phyloP scores from a whole-genome alignment of 2,797 vertebrate species.

The Bovichtus variegatus region DNA sequence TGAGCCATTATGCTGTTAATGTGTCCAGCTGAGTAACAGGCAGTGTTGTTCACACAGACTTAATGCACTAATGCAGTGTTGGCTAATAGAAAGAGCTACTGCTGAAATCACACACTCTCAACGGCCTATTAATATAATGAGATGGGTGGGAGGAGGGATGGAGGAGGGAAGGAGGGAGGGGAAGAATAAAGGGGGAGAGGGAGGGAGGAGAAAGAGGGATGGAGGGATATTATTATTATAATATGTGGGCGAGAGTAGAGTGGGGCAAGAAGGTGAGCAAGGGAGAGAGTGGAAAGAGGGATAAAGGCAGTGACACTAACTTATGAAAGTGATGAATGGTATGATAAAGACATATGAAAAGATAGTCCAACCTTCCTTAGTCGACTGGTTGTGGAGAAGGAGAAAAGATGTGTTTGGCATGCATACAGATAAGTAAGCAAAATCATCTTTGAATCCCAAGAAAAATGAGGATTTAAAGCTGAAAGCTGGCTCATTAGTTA shows the following conservation, averaged over 20 bases:
- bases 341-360: neutral
- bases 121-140: slow-evolving; percentile 68
- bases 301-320: neutral
- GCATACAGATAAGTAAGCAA: slow-evolving; percentile 2
- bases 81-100: slow-evolving; percentile 68
- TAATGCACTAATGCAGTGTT: slow-evolving; percentile 65
- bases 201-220: neutral
- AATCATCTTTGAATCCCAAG: slow-evolving; percentile 24
- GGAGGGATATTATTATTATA: slow-evolving; percentile 41
- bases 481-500: slow-evolving; percentile 48
- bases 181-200: neutral
- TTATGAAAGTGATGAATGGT: slow-evolving; percentile 13
- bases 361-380: neutral
- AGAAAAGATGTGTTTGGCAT: slow-evolving; percentile 18
- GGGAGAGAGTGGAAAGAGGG: neutral
- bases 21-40: slow-evolving; percentile 49
- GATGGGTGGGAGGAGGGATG: slow-evolving; percentile 26
- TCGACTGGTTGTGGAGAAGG: neutral
- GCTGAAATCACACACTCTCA: slow-evolving; percentile 62
- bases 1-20: slow-evolving; percentile 54
- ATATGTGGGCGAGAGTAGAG: slow-evolving; percentile 40
- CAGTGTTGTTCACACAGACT: slow-evolving; percentile 35
- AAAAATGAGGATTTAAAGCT: slow-evolving; percentile 33
- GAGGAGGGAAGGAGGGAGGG: neutral
- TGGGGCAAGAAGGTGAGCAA: slow-evolving; percentile 3